Conservation (phyloP, 1,140 invertebrate genomes). For the Calephelis virginiensis region DNA sequence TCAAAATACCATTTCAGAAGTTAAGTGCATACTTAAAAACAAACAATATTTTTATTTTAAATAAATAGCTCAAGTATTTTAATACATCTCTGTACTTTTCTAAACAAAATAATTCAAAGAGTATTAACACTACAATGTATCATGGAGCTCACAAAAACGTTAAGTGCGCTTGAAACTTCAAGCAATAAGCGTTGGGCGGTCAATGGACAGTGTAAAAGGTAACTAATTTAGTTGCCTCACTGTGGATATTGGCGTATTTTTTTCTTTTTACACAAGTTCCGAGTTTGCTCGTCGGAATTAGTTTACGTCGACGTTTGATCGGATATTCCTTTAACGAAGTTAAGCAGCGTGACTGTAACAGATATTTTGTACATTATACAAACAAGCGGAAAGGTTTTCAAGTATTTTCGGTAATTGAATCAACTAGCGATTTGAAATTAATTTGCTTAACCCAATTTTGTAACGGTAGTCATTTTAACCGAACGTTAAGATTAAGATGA, state of each 20-base stretch:
- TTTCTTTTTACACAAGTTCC: conserved; percentile 57
- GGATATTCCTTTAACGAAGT: conserved; percentile 74
- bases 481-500: conserved; percentile 21
- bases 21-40: no score
- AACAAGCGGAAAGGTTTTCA: conserved; percentile 39
- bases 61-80: no score
- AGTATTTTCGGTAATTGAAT: conserved; percentile 51
- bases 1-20: no score
- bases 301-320: conserved; percentile 74
- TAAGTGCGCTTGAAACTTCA: conserved; percentile 31
- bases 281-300: conserved; percentile 72
- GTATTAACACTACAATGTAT: conserved; percentile 5
- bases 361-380: conserved; percentile 60
- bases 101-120: conserved; percentile 2
- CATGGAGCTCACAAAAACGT: conserved; percentile 8
- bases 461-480: neutral
- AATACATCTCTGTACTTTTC: no score
- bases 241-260: conserved; percentile 58
- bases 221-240: conserved; percentile 64
- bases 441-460: conserved; percentile 8
- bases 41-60: no score
- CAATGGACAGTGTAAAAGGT: conserved; percentile 65
- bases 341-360: conserved; percentile 49
- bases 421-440: conserved; percentile 40
- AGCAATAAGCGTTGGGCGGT: conserved; percentile 8